Conservation (phyloP, 2,888 invertebrate species). For the Blastobasis lacticolella region DNA sequence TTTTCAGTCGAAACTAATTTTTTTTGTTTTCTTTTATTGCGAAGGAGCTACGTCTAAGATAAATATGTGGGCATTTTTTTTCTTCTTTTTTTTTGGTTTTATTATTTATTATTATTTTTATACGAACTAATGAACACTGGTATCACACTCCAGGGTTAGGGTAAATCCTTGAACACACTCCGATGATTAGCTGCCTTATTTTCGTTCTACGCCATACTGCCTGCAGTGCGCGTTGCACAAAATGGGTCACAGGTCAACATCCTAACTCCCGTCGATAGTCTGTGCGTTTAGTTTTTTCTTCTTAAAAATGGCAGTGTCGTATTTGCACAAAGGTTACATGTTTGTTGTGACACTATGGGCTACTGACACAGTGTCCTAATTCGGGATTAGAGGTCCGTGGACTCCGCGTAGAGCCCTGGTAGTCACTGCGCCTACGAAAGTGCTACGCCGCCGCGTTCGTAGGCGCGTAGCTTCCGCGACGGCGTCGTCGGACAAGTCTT, state of each 20-base stretch:
- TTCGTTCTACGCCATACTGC: conserved; percentile 12
- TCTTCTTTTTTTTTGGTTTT: too few relatives aligned
- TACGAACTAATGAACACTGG: conserved; percentile 61
- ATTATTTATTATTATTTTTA: conserved; percentile 12
- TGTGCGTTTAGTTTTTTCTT: conserved; percentile 28
- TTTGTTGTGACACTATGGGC: conserved; percentile 28
- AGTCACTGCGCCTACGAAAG: conserved; percentile 66
- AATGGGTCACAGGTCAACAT: conserved; percentile 61
- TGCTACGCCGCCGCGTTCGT: conserved; percentile 53
- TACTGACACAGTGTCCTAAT: conserved; percentile 55
- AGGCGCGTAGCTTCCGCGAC: conserved; percentile 49
- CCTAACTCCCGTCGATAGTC: conserved; percentile 19
- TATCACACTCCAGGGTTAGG: conserved; percentile 42
- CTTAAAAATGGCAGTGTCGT: conserved; percentile 38
- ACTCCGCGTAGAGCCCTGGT: conserved; percentile 47
- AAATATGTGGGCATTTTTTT: conserved; percentile 18
- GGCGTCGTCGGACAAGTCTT: conserved; percentile 34
- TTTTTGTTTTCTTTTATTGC: conserved; percentile 33
- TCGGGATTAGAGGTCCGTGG: conserved; percentile 33
- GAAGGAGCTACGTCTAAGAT: conserved; percentile 27
- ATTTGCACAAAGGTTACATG: conserved; percentile 23
- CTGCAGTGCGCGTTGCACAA: conserved; percentile 53
- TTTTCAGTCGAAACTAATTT: conserved; percentile 40
- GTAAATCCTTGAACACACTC: conserved; percentile 35
- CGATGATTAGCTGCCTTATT: conserved; percentile 11